These are phyloP conservation scores for Conus ventricosus DNA, from an alignment of 1,140 invertebrate species.

Conservation along the genomic window DNA sequence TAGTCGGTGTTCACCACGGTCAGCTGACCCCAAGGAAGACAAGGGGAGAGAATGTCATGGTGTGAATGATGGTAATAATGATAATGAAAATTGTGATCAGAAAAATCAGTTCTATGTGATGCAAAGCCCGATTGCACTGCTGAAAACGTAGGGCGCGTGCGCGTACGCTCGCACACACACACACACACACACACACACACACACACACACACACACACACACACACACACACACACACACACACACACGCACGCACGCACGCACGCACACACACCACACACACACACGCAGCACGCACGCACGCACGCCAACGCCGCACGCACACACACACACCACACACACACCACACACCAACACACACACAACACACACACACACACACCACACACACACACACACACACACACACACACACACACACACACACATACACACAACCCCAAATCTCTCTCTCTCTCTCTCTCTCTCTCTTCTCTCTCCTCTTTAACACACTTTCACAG, in stretches of 20 bases:
- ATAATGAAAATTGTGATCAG: not conserved
- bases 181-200: not conserved
- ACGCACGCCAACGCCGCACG: too few relatives aligned
- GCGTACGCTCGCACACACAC: not conserved
- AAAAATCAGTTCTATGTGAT: not conserved
- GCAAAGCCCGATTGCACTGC: not conserved
- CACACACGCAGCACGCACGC: too few relatives aligned
- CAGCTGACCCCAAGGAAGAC: slow-evolving; percentile 17
- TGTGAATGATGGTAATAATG: too few relatives aligned
- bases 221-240: slow-evolving; percentile 10
- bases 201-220: not conserved
- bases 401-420: too few relatives aligned
- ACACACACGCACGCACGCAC: not conserved
- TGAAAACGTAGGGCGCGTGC: not conserved
- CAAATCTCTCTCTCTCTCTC: too few relatives aligned
- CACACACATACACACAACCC: too few relatives aligned
- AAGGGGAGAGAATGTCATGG: too few relatives aligned
- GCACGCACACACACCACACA: too few relatives aligned
- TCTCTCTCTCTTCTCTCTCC: too few relatives aligned
- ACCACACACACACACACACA: not conserved
- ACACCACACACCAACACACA: too few relatives aligned
- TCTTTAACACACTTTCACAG: too few relatives aligned
- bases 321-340: too few relatives aligned
- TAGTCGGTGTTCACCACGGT: slow-evolving; percentile 45
- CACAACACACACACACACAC: slow-evolving; percentile 10